Evolutionary conservation across 2,888 invertebrate species (phyloP).

Genomic region (Dioctria linearis): DNA sequence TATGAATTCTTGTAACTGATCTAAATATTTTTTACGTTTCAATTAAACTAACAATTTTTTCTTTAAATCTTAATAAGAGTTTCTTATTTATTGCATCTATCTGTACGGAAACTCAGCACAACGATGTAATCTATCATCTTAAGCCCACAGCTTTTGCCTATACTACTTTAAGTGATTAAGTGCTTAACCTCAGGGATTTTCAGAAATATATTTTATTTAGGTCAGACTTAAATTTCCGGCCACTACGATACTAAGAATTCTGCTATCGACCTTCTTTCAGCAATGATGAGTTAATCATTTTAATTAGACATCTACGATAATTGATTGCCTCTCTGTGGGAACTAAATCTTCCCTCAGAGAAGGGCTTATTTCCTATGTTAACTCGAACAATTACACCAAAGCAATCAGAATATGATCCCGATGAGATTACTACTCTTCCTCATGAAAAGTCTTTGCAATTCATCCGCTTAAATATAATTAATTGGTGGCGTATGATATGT

Average conservation of each 20-base stretch:
- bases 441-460: slow-evolving; percentile 26
- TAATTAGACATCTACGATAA: slow-evolving; percentile 37
- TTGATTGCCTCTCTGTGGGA: slow-evolving; percentile 25
- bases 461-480: slow-evolving; percentile 32
- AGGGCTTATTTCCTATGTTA: not conserved
- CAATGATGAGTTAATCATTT: slow-evolving; percentile 37
- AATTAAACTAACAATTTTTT: too few relatives aligned
- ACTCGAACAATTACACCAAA: slow-evolving; percentile 7
- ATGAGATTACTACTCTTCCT: not conserved
- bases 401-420: slow-evolving; percentile 4
- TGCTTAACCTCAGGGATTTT: slow-evolving; percentile 22
- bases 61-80: too few relatives aligned
- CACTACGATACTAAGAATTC: slow-evolving; percentile 12
- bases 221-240: slow-evolving; percentile 12
- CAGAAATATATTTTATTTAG: not conserved
- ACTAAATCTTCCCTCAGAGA: not conserved
- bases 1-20: too few relatives aligned
- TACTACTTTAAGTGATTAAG: not conserved
- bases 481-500: slow-evolving; percentile 4
- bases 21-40: too few relatives aligned
- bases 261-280: slow-evolving; percentile 12
- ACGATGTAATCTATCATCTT: too few relatives aligned
- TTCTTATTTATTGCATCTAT: too few relatives aligned
- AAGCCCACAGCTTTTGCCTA: too few relatives aligned
- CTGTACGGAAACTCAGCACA: too few relatives aligned